A percentile compares a stretch with the other conserved stretches of the same genome.
These are phyloP conservation scores for Eristalis intricaria DNA, from an alignment of 2,888 invertebrate species.

Conservation along the genomic window DNA sequence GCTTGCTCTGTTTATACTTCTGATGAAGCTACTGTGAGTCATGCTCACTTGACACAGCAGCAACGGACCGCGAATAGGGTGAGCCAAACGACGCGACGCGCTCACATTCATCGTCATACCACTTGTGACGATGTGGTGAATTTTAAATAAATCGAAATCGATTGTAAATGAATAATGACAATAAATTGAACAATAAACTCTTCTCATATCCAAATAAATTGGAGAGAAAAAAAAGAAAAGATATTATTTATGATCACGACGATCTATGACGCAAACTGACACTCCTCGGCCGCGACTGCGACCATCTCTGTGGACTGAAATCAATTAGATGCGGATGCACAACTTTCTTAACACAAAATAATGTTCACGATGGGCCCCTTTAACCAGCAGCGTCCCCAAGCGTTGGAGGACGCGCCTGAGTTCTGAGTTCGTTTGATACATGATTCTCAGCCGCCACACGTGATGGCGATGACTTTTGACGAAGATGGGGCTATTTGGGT, in stretches of 20 bases:
- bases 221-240: neutral
- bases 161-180: conserved; percentile 47
- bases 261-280: conserved; percentile 26
- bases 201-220: neutral
- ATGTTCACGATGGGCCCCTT: neutral
- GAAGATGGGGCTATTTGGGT: conserved; percentile 4
- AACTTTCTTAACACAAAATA: conserved; percentile 8
- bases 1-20: conserved; percentile 60
- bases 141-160: conserved; percentile 60
- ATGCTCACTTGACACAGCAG: conserved; percentile 4
- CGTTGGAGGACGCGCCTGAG: neutral
- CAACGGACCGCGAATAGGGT: neutral
- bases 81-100: neutral
- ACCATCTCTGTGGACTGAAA: neutral
- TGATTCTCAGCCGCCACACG: neutral
- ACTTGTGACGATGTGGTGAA: conserved; percentile 40
- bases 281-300: neutral
- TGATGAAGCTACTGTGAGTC: conserved; percentile 45
- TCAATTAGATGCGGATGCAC: conserved; percentile 49
- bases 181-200: conserved; percentile 6
- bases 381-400: neutral
- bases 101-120: neutral
- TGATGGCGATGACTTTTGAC: conserved; percentile 21
- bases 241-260: neutral
- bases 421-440: neutral